Evolutionary conservation across 2,888 invertebrate genomes (phyloP), one percentile per base, ranked within the genome.

Genomic region (Amiota communis): DNA sequence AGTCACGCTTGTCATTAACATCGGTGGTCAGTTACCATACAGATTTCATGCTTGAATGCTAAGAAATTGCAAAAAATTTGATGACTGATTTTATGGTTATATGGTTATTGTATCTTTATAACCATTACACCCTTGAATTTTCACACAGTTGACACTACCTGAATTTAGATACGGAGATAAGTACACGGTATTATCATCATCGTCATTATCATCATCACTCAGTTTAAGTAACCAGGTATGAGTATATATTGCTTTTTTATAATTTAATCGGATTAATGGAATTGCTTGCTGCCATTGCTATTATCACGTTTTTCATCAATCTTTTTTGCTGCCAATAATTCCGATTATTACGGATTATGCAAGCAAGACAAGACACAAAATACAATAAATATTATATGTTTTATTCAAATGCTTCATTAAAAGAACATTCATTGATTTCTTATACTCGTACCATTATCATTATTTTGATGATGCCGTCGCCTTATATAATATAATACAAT

Each of bases 261-360:
- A 53, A 36, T 68, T 17, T 85, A 86, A 83, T 85, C 84, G 84
- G 81, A 81, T 85, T 83, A 86, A 36, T 36, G 36, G 6, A 68
- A 68, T 53, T 68, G 67, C n/a, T 20, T 36, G 36, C 36, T 36
- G 36, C 36, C 36, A 36, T 20, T 23, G 83, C 77, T 80, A 83
- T 83, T 84, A 83, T 84, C 86, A 83, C 83, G 86, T 85, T 83
- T 75, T 86, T 79, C 85, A 83, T 80, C 83, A 85, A 85, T 82
- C 84, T 83, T 85, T 85, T 82, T 85, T 86, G 85, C 82, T 86
- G 84, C 76, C 86, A 86, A 59, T 59, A 36, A 36, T 36, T 36
- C 20, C 20, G 59, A 20, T 59, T 59, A 59, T 59, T 20, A 46
- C 49, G 15, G 65, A 65, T 65, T 65, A 48, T 49, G 48, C n/a